These are phyloP conservation scores for Plebejus argus DNA, from an alignment of 2,888 invertebrate genomes.

Conservation along the genomic window DNA sequence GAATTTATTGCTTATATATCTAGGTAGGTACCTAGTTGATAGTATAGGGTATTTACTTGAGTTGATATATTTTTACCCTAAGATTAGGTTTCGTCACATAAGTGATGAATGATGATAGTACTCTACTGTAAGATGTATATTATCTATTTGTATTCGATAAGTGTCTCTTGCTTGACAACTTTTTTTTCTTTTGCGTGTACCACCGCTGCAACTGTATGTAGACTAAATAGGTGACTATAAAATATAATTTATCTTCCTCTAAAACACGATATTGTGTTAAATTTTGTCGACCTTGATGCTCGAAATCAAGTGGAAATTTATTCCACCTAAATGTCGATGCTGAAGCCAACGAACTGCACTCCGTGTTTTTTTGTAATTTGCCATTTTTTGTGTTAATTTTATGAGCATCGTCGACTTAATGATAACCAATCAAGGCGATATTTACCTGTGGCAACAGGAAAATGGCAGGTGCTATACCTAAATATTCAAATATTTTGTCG, in stretches of 20 bases:
- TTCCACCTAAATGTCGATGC: neutral
- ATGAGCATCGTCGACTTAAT: neutral
- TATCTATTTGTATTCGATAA: too few species aligned
- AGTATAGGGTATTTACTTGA: too few species aligned
- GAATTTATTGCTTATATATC: too few species aligned
- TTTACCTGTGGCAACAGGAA: neutral
- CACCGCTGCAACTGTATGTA: too few species aligned
- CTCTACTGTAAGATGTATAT: too few species aligned
- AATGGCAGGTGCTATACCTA: neutral
- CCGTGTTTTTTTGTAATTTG: constrained; percentile 10
- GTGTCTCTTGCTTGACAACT: neutral
- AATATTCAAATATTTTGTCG: neutral
- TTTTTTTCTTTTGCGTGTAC: neutral
- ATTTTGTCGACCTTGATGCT: neutral
- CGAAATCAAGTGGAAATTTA: neutral
- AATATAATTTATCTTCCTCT: neutral
- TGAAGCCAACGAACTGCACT: constrained; percentile 9
- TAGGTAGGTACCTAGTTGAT: too few species aligned
- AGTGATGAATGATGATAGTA: too few species aligned
- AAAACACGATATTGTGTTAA: neutral
- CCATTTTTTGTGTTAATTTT: constrained; percentile 13
- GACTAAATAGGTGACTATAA: too few species aligned
- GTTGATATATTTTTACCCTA: too few species aligned
- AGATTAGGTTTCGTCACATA: too few species aligned
- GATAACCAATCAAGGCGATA: neutral